Base-by-base conservation (phyloP, 2,888 invertebrate species). In the Chironomus riparius region DNA sequence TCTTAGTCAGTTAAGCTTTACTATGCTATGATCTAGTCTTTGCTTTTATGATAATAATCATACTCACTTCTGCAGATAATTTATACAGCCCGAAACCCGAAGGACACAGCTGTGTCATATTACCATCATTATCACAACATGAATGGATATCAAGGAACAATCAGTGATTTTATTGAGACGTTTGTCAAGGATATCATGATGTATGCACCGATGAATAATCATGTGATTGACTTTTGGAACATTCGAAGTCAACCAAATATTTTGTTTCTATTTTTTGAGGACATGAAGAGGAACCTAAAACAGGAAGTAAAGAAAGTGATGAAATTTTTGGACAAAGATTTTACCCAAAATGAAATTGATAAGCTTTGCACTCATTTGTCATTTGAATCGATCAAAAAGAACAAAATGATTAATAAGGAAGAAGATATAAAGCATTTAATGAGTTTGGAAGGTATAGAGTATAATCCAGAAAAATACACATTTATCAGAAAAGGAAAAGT, bases 261-360 rank as follows among this genome's bases (percentile, higher is more conserved):
- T 28, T 80, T 80, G 22, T 81, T 81, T 73, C 77, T 79, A 0
- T 81, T 81, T 47, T 81, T 78, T 18, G 81, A 81, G 75, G 79
- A 79, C 28, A 81, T 81, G 81, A 80, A 79, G 21, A 74, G 71
- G 0, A 77, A 81, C 77, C 75, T 81, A 2, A 28, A 38, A 0
- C 4, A 48, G 4, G 78, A 80, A 0, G 75, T 81, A 10, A 6
- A 68, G 3, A 61, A 77, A n/a, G 68, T 79, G 0, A 70, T 76
- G 28, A 50, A 76, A 15, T 80, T 79, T 48, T 24, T 79, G 5
- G 22, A 72, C 18, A 78, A 77, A 65, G 70, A 78, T 12, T 56
- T 77, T 5, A 62, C 77, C 0, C 71, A 77, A 2, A 10, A 73
- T 12, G 73, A 78, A 22, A 61, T 78, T 13, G 47, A 18, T 0